A percentile compares a stretch with the other conserved stretches of the same genome.
These are phyloP conservation scores for Drosophila burlai DNA, from an alignment of 1,140 invertebrate species.

Conservation along the genomic window DNA sequence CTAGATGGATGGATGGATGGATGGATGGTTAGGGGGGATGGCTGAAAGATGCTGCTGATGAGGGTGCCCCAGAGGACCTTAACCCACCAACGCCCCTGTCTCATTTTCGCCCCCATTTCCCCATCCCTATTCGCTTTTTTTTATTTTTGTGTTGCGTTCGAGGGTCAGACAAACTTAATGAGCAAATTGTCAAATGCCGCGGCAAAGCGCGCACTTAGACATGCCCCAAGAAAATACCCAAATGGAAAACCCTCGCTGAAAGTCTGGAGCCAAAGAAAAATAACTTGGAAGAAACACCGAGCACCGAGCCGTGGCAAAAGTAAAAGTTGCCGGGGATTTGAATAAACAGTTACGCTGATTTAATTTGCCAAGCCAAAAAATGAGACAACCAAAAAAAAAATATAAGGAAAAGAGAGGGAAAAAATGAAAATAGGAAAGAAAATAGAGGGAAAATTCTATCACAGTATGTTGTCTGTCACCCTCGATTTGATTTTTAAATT, in stretches of 20 bases:
- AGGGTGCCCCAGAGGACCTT: conserved; percentile 51
- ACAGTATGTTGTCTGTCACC: conserved; percentile 84
- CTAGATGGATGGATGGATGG: not conserved
- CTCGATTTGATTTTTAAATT: conserved; percentile 84
- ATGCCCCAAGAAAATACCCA: conserved; percentile 56
- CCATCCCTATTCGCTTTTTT: not conserved
- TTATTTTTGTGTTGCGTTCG: not conserved
- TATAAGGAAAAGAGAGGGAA: not conserved
- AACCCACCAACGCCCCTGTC: conserved; percentile 16
- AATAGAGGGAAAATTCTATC: conserved; percentile 69
- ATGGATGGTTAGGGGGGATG: not conserved
- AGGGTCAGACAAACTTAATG: conserved; percentile 84
- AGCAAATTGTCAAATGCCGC: conserved; percentile 84
- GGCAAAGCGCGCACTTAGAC: conserved; percentile 80
- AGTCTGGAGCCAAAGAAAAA: conserved; percentile 51
- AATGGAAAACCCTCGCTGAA: conserved; percentile 17
- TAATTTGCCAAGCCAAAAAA: conserved; percentile 65
- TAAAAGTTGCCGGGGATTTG: conserved; percentile 81
- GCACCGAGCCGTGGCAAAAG: conserved; percentile 29
- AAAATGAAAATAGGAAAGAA: conserved; percentile 26
- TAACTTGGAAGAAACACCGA: conserved; percentile 56
- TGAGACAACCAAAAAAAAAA: not conserved
- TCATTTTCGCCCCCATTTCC: conserved; percentile 12
- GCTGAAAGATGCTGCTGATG: conserved; percentile 47
- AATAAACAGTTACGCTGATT: conserved; percentile 85